Evolutionary conservation across 1,140 invertebrate genomes (phyloP).

Genomic region (Drosophila busckii): DNA sequence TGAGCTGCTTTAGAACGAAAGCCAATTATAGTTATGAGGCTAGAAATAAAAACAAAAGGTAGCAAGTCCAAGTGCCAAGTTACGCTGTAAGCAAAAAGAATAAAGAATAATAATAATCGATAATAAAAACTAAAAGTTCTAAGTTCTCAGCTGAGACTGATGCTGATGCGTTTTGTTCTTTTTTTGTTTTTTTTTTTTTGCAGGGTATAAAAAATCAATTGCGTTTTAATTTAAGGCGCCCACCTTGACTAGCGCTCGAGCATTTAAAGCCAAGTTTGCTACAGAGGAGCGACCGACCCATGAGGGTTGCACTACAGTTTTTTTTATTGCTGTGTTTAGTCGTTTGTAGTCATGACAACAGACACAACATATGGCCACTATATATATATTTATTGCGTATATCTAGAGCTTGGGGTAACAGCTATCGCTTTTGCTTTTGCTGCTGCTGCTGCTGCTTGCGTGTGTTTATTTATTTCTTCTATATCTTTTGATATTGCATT

Average conservation of each 20-base stretch:
- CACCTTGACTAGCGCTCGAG: slow-evolving; percentile 29
- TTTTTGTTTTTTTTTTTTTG: background rate
- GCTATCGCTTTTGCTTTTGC: too few species aligned
- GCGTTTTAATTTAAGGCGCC: slow-evolving; percentile 33
- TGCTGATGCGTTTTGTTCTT: too few species aligned
- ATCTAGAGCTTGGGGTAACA: too few species aligned
- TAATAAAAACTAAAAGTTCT: too few species aligned
- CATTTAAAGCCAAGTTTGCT: slow-evolving; percentile 14
- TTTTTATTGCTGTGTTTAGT: slow-evolving; percentile 47
- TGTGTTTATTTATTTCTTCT: background rate
- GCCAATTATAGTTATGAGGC: slow-evolving; percentile 34
- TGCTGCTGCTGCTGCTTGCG: too few species aligned
- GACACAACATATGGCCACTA: slow-evolving; percentile 47
- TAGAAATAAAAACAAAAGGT: too few species aligned
- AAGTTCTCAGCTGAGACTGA: too few species aligned
- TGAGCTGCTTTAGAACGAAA: slow-evolving; percentile 35
- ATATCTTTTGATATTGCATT: slow-evolving; percentile 36
- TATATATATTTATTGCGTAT: slow-evolving; percentile 7
- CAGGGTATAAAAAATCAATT: slow-evolving; percentile 52
- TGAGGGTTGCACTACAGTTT: slow-evolving; percentile 40
- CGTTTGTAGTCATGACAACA: slow-evolving; percentile 55
- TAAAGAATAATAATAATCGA: too few species aligned
- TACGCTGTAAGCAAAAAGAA: too few species aligned
- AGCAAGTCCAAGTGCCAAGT: too few species aligned
- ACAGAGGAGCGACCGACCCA: slow-evolving; percentile 15